Base-by-base conservation (phyloP, 2,888 invertebrate genomes). In the Lycaena phlaeas region DNA sequence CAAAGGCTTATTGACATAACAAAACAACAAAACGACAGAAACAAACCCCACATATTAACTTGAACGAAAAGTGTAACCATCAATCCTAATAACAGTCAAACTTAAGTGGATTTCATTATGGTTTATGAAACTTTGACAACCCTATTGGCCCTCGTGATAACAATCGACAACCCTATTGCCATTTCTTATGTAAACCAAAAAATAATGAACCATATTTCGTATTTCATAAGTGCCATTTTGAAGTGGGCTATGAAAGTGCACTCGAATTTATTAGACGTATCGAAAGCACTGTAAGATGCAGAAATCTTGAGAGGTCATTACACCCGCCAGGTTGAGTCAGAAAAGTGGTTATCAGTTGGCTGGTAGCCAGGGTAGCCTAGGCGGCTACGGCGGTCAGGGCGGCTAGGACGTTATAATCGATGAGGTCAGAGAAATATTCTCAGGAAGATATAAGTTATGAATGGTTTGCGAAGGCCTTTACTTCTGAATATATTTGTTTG, bases 321-420 rank as follows among this genome's bases (percentile, higher is more conserved):
- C 64, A 73, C 77, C 61, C 54, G 56, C 68, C 74, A 72, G 63
- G 61, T 64, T 64, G 60, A 64, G 66, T 63, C 52, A 61, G 51
- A 69, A 68, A 69, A 72, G 72, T 65, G 68, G 64, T 65, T 81
- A 76, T 76, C 74, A 70, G 64, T 64, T 81, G 82, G 81, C 75
- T 52, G 55, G 48, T 42, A 45, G 70, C 82, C 82, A 79, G 70
- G 68, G 65, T 62, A 61, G 64, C 64, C n/a, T n/a, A n/a, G n/a
- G n/a, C n/a, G n/a, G n/a, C n/a, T n/a, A n/a, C n/a, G n/a, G n/a
- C n/a, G n/a, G n/a, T n/a, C n/a, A n/a, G n/a, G n/a, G n/a, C n/a
- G n/a, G n/a, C n/a, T n/a, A n/a, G n/a, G n/a, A n/a, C n/a, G n/a
- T 61, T 68, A 64, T 59, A 68, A 65, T 63, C 59, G 59, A 64